These are phyloP conservation scores for Tetraneura akinire DNA, from an alignment of 1,140 invertebrate genomes.

Conservation along the genomic window DNA sequence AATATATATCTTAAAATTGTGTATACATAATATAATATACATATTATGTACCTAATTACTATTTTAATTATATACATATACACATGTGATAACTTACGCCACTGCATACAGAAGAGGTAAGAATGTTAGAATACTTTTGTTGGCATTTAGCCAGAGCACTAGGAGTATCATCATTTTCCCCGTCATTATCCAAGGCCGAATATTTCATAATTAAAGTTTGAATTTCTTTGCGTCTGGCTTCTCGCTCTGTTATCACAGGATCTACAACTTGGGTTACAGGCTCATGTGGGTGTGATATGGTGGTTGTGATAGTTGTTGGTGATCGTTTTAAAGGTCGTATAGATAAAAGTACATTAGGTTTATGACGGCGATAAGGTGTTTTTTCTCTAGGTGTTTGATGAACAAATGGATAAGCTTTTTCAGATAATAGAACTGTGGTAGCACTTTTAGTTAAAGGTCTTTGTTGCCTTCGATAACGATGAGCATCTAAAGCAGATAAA, in stretches of 20 bases:
- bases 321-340: slow-evolving; percentile 47
- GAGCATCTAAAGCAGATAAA: slow-evolving; percentile 31
- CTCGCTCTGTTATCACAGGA: slow-evolving; percentile 67
- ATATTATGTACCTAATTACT: too few species aligned
- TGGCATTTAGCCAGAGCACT: slow-evolving; percentile 56
- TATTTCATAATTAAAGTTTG: slow-evolving; percentile 78
- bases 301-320: slow-evolving; percentile 54
- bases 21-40: too few species aligned
- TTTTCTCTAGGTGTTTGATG: slow-evolving; percentile 54
- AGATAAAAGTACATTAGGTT: slow-evolving; percentile 50
- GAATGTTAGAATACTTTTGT: slow-evolving; percentile 56
- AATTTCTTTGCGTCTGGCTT: slow-evolving; percentile 77
- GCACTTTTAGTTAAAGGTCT: slow-evolving; percentile 64
- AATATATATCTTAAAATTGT: too few species aligned
- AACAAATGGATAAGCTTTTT: slow-evolving; percentile 70
- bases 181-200: slow-evolving; percentile 61
- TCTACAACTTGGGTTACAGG: slow-evolving; percentile 58
- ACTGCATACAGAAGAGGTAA: slow-evolving; percentile 44
- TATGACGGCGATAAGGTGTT: slow-evolving; percentile 61
- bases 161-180: slow-evolving; percentile 18
- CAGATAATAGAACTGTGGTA: slow-evolving; percentile 67
- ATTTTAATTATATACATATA: slow-evolving; percentile 2
- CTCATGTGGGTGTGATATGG: slow-evolving; percentile 59
- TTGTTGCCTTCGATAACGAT: slow-evolving; percentile 47
- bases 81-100: slow-evolving; percentile 40